Base-by-base conservation (phyloP, 2,113 vertebrate species). In the Tursiops truncatus region DNA sequence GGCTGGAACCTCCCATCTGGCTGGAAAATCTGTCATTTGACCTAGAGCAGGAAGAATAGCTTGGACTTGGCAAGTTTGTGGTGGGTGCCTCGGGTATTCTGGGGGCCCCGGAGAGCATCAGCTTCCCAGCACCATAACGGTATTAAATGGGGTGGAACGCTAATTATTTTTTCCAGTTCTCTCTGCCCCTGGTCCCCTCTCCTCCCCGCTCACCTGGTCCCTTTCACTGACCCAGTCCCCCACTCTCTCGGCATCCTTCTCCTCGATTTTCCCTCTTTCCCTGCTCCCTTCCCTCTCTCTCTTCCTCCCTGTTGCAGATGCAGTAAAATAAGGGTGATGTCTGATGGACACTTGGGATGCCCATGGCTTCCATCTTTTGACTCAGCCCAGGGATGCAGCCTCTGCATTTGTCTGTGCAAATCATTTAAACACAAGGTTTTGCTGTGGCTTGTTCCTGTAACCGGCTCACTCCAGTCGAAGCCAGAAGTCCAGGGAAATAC, bases 1-100 rank as follows among this genome's bases (percentile, higher is more conserved):
- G 6, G 6, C 31, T 82, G 74, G 83, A 56, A 20, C 31, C 41
- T 68, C 50, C 76, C 74, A 9, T 68, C 31, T 71, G 89, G 2
- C 82, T 90, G 41, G 81, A 86, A 96, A 97, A 25, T 70, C 82
- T 91, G 70, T 91, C 85, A 41, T 93, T 93, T 60, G 76, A 18
- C 50, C 58, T 50, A 47, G 7, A 33, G 68, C 28, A 33, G 89
- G 80, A 85, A 56, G 85, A 95, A 21, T 13, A 53, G 68, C 67
- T 63, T 47, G 0, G 77, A 76, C 12, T 67, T 62, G 28, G 20
- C 13, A 0, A 5, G 81, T 81, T 3, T 15, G n/a, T 82, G 71
- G n/a, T 70, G 31, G 80, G 62, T 26, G 1, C 8, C 38, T 21
- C 0, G 0, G 63, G 15, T 14, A 1, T 89, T 38, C 67, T 6